Evolutionary conservation across 1,140 invertebrate species (phyloP).

Genomic region (Drosophila oshimai): DNA sequence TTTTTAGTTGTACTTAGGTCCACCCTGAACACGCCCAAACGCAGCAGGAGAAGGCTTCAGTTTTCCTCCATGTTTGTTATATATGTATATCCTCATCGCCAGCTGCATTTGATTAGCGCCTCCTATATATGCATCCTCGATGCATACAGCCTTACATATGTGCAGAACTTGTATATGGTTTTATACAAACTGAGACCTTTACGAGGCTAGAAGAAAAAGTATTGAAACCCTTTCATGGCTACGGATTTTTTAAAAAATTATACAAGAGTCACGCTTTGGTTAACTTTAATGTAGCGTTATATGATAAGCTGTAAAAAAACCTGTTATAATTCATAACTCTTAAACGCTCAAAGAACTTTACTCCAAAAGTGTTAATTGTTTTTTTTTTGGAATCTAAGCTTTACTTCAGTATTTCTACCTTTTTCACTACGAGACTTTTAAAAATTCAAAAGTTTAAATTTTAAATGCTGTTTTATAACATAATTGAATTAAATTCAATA

Average conservation of each 20-base stretch:
- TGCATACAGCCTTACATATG: not conserved
- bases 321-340: too few species aligned
- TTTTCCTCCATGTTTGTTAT: slow-evolving; percentile 22
- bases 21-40: slow-evolving; percentile 24
- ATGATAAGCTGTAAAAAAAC: too few species aligned
- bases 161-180: not conserved
- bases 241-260: too few species aligned
- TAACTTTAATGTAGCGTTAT: too few species aligned
- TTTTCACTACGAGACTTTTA: too few species aligned
- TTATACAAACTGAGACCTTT: too few species aligned
- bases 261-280: too few species aligned
- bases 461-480: not conserved
- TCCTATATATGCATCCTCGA: slow-evolving; percentile 12
- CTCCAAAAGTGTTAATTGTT: too few species aligned
- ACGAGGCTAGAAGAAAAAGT: not conserved
- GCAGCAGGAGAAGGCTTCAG: not conserved
- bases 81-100: slow-evolving; percentile 34
- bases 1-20: not conserved
- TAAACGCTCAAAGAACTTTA: too few species aligned
- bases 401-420: too few species aligned
- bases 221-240: not conserved
- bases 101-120: slow-evolving; percentile 71
- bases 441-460: too few species aligned
- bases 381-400: too few species aligned
- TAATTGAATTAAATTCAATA: not conserved